phyloP scores from a whole-genome alignment of 2,797 vertebrate species.

The Myotis myotis region DNA sequence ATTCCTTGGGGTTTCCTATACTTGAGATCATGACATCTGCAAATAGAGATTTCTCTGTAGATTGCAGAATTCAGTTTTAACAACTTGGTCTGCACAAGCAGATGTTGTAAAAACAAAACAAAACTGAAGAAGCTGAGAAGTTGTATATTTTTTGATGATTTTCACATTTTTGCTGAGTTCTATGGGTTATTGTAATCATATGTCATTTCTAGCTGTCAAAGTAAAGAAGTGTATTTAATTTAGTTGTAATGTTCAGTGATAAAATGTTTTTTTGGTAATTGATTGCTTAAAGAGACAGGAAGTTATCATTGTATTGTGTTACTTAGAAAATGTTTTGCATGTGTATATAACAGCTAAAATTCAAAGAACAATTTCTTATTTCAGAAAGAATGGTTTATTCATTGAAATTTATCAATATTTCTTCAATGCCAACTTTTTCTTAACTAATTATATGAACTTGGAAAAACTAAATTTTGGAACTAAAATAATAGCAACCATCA shows the following conservation, averaged over 20 bases:
- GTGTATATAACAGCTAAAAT: not conserved
- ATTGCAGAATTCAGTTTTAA: not conserved
- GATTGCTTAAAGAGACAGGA: not conserved
- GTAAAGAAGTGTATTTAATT: not conserved
- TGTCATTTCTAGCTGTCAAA: constrained; percentile 12
- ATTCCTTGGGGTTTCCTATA: not conserved
- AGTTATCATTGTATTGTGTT: not conserved
- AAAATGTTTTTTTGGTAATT: not conserved
- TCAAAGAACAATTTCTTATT: constrained; percentile 62
- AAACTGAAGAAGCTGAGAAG: not conserved
- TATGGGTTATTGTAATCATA: not conserved
- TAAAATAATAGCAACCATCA: constrained; percentile 83
- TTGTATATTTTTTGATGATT: constrained; percentile 8
- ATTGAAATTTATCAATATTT: constrained; percentile 54
- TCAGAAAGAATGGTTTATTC: constrained; percentile 4
- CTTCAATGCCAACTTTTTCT: constrained; percentile 61
- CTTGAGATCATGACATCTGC: not conserved
- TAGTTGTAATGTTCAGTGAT: not conserved
- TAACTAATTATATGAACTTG: constrained; percentile 71
- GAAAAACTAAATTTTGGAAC: constrained; percentile 77
- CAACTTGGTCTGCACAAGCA: not conserved
- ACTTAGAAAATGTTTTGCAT: constrained; percentile 11
- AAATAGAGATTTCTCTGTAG: not conserved
- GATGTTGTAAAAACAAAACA: not conserved
- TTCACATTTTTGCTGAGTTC: not conserved